These are phyloP conservation scores for Zaprionus tsacasi DNA, from an alignment of 1,140 invertebrate species.

Conservation along the genomic window DNA sequence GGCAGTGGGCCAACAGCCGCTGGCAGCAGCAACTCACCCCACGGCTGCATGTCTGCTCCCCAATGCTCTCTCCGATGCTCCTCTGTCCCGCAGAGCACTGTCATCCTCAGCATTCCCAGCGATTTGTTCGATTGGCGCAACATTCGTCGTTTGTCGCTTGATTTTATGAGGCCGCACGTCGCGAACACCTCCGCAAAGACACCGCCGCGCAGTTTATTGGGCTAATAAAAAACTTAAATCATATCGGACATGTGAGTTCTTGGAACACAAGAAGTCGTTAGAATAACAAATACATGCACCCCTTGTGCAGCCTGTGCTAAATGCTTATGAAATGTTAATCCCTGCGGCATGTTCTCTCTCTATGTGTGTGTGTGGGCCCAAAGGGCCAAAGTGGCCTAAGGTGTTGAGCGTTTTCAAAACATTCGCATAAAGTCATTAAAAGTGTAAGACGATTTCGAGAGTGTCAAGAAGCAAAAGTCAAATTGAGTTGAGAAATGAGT, in stretches of 20 bases:
- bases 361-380: background rate
- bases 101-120: constrained; percentile 31
- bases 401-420: constrained; percentile 3
- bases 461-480: too few relatives aligned
- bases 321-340: constrained; percentile 20
- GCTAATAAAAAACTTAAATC: constrained; percentile 32
- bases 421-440: constrained; percentile 15
- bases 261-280: constrained; percentile 14
- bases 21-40: constrained; percentile 27
- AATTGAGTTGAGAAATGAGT: too few relatives aligned
- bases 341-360: constrained; percentile 1
- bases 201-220: constrained; percentile 25
- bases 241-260: constrained; percentile 26
- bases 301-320: constrained; percentile 6
- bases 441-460: background rate
- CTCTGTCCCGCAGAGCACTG: background rate
- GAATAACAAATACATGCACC: background rate
- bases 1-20: constrained; percentile 65
- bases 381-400: background rate
- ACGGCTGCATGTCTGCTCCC: background rate
- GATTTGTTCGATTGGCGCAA: constrained; percentile 64
- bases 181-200: constrained; percentile 24
- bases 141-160: constrained; percentile 26
- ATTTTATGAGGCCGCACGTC: constrained; percentile 30
- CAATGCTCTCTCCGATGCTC: background rate